Evolutionary conservation across 2,113 vertebrate genomes (phyloP).

Genomic region (Naja naja): DNA sequence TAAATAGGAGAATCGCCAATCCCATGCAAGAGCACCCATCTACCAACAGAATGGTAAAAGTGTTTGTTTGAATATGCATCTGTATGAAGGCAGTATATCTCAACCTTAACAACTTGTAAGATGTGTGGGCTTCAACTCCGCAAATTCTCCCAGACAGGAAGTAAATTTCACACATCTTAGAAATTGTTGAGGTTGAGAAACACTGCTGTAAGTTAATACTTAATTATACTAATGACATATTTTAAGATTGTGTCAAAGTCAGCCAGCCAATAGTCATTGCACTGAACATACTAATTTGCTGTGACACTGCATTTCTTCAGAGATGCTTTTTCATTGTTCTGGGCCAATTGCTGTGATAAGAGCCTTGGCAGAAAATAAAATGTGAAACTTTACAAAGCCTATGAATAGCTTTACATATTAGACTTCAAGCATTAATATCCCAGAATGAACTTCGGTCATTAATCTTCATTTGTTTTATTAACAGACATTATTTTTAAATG

Average conservation of each 20-base stretch:
- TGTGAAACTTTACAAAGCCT: not conserved
- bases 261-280: not conserved
- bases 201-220: not conserved
- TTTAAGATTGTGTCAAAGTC: not conserved
- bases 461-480: not conserved
- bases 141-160: not conserved
- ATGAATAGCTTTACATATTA: not conserved
- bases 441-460: not conserved
- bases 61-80: not conserved
- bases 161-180: not conserved
- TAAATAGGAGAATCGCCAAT: conserved; percentile 73
- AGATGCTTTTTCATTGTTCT: not conserved
- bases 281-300: not conserved
- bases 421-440: not conserved
- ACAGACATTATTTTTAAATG: not conserved
- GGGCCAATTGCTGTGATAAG: not conserved
- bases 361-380: not conserved
- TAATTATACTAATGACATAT: not conserved
- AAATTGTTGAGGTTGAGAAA: not conserved
- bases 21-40: conserved; percentile 78
- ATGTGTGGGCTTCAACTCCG: not conserved
- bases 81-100: not conserved
- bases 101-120: not conserved
- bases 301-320: not conserved
- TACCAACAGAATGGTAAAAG: conserved; percentile 94